Evolutionary conservation across 2,888 invertebrate species (phyloP).

Genomic region (Harpagoxenus sublaevis): DNA sequence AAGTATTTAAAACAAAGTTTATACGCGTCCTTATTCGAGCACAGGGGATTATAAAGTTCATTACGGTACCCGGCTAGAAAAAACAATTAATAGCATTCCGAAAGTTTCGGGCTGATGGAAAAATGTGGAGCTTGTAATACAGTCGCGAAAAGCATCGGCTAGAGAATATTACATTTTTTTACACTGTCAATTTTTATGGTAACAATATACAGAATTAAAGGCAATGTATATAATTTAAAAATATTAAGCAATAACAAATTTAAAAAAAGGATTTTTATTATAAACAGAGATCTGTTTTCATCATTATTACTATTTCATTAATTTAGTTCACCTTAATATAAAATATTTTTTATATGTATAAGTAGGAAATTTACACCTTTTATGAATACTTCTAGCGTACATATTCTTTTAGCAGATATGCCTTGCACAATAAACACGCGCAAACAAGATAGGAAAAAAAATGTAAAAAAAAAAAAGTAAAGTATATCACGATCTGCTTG

Average conservation of each 20-base stretch:
- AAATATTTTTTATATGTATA: background rate
- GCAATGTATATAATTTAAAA: background rate
- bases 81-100: slow-evolving; percentile 66
- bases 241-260: background rate
- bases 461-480: background rate
- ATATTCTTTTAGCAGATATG: background rate
- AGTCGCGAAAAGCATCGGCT: slow-evolving; percentile 28
- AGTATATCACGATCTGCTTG: slow-evolving; percentile 33
- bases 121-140: slow-evolving; percentile 52
- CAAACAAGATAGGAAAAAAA: slow-evolving; percentile 15
- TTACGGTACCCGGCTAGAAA: slow-evolving; percentile 39
- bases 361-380: slow-evolving; percentile 2
- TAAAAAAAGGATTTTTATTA: background rate
- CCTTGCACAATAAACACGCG: background rate
- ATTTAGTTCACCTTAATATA: background rate
- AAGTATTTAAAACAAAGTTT: slow-evolving; percentile 56
- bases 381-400: background rate
- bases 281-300: background rate
- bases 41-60: slow-evolving; percentile 56
- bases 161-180: slow-evolving; percentile 4
- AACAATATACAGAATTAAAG: slow-evolving; percentile 4
- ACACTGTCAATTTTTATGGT: background rate
- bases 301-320: background rate
- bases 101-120: slow-evolving; percentile 58
- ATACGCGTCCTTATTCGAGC: slow-evolving; percentile 50